Base-by-base conservation (phyloP, 1,140 invertebrate genomes). In the Ganaspis sp. region DNA sequence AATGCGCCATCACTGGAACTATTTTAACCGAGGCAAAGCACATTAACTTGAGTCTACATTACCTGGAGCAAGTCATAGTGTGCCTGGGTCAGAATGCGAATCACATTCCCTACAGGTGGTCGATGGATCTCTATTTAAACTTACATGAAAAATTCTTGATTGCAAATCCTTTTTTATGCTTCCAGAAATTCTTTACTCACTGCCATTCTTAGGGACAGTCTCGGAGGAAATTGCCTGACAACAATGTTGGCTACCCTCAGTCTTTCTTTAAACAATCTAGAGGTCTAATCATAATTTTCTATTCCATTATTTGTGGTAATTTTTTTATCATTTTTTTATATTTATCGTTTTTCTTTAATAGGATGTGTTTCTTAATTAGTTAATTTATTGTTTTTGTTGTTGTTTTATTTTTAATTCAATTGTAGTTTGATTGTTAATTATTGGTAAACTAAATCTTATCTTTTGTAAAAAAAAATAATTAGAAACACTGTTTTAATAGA, bases 11-110 rank as follows among this genome's bases (percentile, higher is more conserved):
- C 73, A 87, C 86, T 76, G 94, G 94, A 40, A 87, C 91, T 45
- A 86, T 93, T 42, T 85, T 94, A 53, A 92, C 90, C 17, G 94
- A 95, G 88, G 93, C 93, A 6, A 93, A 93, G 81, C 92, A 94
- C 81, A 95, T 95, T 79, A 95, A 95, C 84, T 87, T 94, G 71
- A 94, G 94, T 49, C 87, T 95, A 17, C 94, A 95, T 88, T 95
- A 92, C 87, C 81, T 95, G 77, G 94, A 95, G 86, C 94, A 94
- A 91, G 94, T 94, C 69, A 95, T 95, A 80, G 91, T 94, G 23
- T 92, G 93, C 54, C 85, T 95, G 78, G 92, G 92, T 80, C 93
- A 92, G 79, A 92, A 90, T 79, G 84, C 92, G 26, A 85, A 85
- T 80, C 94, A 95, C 87, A 92, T 95, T 73, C 94, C 94, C 17